Conservation (phyloP, 2,797 vertebrate genomes). For the Mormyrops attenuatus region DNA sequence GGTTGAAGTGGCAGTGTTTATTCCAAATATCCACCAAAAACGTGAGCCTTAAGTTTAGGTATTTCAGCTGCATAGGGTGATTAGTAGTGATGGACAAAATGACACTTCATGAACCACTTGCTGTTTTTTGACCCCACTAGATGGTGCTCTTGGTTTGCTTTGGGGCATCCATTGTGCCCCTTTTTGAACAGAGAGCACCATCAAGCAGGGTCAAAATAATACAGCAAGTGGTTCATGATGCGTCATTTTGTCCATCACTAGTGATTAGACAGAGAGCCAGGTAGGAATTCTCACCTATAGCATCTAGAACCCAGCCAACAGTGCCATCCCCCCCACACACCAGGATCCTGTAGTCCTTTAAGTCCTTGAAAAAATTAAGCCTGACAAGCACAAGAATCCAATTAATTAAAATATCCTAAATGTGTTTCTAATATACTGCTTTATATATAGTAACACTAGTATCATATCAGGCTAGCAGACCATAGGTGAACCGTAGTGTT, state of each 20-base stretch:
- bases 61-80: not conserved
- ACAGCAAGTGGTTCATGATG: not conserved
- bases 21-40: not conserved
- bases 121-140: not conserved
- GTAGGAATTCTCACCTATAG: slow-evolving; percentile 67
- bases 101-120: not conserved
- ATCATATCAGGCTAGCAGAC: not conserved
- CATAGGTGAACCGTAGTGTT: not conserved
- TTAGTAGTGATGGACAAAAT: not conserved
- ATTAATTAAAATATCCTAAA: not conserved
- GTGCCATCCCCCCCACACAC: slow-evolving; percentile 91
- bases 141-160: not conserved
- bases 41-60: not conserved
- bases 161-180: not conserved
- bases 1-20: not conserved
- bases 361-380: slow-evolving; percentile 77
- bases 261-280: not conserved
- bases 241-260: not conserved
- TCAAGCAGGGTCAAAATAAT: not conserved
- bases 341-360: slow-evolving; percentile 73
- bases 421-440: not conserved
- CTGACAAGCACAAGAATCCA: slow-evolving; percentile 50
- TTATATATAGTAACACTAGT: not conserved
- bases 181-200: not conserved
- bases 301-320: slow-evolving; percentile 89